A percentile compares a stretch with the other conserved stretches of the same genome.
Conservation (phyloP, 1,140 invertebrate genomes). For the Chrysopa pallens region DNA sequence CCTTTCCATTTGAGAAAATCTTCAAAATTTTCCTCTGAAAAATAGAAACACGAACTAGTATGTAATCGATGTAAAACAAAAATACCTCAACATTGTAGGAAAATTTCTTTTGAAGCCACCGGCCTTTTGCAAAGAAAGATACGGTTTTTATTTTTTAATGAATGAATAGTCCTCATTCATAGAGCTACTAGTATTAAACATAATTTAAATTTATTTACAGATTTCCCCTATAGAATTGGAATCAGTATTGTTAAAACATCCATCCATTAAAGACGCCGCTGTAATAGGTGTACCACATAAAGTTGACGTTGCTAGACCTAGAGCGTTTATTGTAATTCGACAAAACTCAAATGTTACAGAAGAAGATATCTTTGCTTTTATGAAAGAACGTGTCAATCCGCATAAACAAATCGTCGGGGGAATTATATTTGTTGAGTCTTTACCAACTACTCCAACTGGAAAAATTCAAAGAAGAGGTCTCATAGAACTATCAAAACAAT, state of each 20-base stretch:
- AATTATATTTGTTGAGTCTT: conserved; percentile 23
- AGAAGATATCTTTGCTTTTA: background rate
- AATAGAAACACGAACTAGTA: no score
- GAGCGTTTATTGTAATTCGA: conserved; percentile 37
- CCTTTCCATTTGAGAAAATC: no score
- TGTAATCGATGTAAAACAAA: no score
- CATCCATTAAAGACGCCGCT: conserved; percentile 39
- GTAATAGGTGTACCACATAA: conserved; percentile 46
- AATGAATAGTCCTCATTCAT: background rate
- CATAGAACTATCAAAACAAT: no score
- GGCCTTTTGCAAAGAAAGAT: no score
- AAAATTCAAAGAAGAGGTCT: conserved; percentile 24
- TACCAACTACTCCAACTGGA: conserved; percentile 35
- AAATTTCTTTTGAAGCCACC: no score
- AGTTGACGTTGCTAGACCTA: conserved; percentile 36
- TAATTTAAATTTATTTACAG: conserved; percentile 9
- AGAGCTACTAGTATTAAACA: background rate
- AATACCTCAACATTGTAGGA: no score
- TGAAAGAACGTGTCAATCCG: background rate
- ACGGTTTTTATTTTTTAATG: no score
- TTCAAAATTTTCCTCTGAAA: no score
- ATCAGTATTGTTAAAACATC: conserved; percentile 37
- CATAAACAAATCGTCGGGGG: conserved; percentile 24
- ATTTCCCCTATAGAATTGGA: conserved; percentile 36
- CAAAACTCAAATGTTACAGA: conserved; percentile 3